Base-by-base conservation (phyloP, 2,888 invertebrate genomes). In the Slavum lentiscoides region DNA sequence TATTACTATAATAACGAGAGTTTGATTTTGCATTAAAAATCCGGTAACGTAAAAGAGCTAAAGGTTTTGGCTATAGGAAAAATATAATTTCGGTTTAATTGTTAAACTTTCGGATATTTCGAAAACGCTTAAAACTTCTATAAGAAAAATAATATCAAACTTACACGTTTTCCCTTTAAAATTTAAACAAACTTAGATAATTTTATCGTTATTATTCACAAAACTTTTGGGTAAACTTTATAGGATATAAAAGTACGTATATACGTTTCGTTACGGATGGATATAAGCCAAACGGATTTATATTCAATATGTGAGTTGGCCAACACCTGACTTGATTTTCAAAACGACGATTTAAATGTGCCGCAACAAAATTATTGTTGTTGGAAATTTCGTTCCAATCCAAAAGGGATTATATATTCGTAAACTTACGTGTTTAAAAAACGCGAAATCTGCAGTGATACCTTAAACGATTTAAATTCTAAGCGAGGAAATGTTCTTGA, bases 121-220 rank as follows among this genome's bases (percentile, higher is more conserved):
- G 23, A 49, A 61, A 73, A 62, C 73, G 49, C 61, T 73, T 73
- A 73, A 53, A 74, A 55, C 74, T 64, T 55, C 49, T 15, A 64
- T 37, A 69, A 37, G 70, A 15, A 30, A 70, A 70, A 74, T 74
- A 74, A 74, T 74, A n/a, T n/a, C 55, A 55, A 74, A 74, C 53
- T n/a, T 19, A 74, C 17, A 74, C n/a, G 37, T 64, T 55, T 53
- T 64, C 4, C 64, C 19, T 13, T 37, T 2, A 7, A 55, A 53
- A 37, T 64, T 55, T 21, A 37, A 64, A 19, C 53, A 0, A 64
- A 74, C 53, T 74, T 53, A n/a, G 64, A n/a, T 55, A 74, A 55
- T 53, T 74, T 53, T 49, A 55, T 74, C 37, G 55, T 55, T 74
- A 74, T 64, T 64, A 74, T 74, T 53, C 64, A 53, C 55, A 53